Evolutionary conservation across 2,888 invertebrate genomes (phyloP).

Genomic region (Drosophila falleni): DNA sequence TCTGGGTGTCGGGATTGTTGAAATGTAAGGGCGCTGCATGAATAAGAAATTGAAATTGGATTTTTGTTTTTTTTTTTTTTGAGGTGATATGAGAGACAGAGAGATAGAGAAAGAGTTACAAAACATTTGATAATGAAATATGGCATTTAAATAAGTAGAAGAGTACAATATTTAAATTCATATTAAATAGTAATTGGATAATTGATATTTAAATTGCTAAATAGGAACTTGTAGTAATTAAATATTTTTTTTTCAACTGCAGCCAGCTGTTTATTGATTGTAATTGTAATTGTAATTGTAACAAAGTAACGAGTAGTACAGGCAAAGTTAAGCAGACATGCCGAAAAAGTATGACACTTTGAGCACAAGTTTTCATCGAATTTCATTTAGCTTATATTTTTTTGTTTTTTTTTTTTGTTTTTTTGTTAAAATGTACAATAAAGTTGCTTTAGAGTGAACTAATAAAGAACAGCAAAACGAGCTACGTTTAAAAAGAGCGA

Average conservation of each 20-base stretch:
- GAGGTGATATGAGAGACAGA: constrained; percentile 48
- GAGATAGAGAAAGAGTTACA: constrained; percentile 41
- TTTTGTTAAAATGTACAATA: constrained; percentile 63
- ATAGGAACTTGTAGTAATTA: constrained; percentile 50
- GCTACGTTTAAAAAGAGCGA: constrained; percentile 71
- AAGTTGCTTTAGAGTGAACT: constrained; percentile 72
- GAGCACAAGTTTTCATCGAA: constrained; percentile 64
- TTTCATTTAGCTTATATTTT: constrained; percentile 43
- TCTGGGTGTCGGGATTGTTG: constrained; percentile 46
- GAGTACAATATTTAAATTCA: constrained; percentile 69
- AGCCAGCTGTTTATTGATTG: constrained; percentile 55
- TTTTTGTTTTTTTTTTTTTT: constrained; percentile 16
- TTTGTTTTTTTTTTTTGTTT: constrained; percentile 43
- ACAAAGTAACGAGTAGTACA: constrained; percentile 76
- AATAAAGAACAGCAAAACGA: constrained; percentile 78
- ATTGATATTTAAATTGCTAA: constrained; percentile 55
- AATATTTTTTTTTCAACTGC: constrained; percentile 52
- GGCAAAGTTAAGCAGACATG: constrained; percentile 79
- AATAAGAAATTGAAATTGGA: constrained; percentile 59
- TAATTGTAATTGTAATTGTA: constrained; percentile 57
- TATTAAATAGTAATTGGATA: constrained; percentile 70
- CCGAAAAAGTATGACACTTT: constrained; percentile 73
- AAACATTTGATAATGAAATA: constrained; percentile 63
- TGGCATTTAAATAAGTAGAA: constrained; percentile 55
- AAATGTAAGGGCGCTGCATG: constrained; percentile 66